Conservation (phyloP, 2,888 invertebrate genomes). For the Tholera decimalis region DNA sequence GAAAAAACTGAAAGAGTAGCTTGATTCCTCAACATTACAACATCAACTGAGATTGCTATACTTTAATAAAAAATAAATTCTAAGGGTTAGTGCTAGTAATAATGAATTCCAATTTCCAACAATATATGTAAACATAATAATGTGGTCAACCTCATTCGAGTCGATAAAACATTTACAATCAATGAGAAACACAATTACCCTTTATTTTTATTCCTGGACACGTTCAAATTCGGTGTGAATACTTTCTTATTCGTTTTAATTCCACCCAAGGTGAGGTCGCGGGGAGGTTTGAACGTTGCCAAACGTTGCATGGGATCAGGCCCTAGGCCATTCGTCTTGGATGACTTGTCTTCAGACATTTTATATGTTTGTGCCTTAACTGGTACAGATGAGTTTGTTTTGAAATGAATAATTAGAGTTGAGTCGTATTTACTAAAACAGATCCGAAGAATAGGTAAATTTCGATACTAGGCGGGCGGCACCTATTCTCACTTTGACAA, state of each 20-base stretch:
- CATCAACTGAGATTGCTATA: too few species aligned
- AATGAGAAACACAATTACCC: constrained; percentile 71
- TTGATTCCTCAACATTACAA: too few species aligned
- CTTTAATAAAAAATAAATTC: too few species aligned
- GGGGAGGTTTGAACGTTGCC: constrained; percentile 89
- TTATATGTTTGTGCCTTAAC: neutral
- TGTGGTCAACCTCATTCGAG: too few species aligned
- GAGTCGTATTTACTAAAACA: too few species aligned
- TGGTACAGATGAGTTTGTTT: constrained; percentile 37
- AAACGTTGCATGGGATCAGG: constrained; percentile 84
- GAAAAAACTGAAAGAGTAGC: too few species aligned
- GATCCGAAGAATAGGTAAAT: too few species aligned
- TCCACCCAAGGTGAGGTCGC: constrained; percentile 91
- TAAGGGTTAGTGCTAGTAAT: too few species aligned
- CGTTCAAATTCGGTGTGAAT: constrained; percentile 92
- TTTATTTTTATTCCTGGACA: constrained; percentile 91
- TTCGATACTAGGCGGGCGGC: too few species aligned
- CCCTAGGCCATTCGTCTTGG: constrained; percentile 77
- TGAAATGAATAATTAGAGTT: constrained; percentile 32
- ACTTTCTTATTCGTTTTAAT: constrained; percentile 90
- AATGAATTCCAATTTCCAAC: too few species aligned
- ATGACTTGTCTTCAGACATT: constrained; percentile 81
- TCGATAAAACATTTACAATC: neutral
- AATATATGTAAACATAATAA: too few species aligned
- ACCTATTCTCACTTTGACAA: too few species aligned